These are phyloP conservation scores for Merluccius polli DNA, from an alignment of 2,797 vertebrate genomes.

Conservation along the genomic window DNA sequence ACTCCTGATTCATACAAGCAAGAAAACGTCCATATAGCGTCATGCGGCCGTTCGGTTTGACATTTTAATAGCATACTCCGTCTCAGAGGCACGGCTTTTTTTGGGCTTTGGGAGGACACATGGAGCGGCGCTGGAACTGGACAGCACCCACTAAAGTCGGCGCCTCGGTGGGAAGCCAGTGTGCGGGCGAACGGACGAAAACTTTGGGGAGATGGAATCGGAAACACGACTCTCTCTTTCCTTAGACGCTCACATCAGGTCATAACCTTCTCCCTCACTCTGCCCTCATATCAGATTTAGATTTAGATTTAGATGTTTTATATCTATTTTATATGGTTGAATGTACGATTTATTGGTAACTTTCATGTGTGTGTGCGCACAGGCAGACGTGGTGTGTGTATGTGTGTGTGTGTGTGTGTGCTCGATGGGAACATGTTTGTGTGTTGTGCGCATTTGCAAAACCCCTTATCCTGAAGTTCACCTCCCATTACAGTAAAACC, in stretches of 20 bases:
- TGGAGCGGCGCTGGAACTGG: not conserved
- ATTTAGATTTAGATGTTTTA: too few species aligned
- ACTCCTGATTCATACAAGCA: not conserved
- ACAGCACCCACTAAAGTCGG: not conserved
- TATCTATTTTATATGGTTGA: not conserved
- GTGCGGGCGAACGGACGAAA: not conserved
- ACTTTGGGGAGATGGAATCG: not conserved
- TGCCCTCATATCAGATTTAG: too few species aligned
- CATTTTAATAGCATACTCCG: not conserved
- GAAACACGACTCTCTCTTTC: not conserved
- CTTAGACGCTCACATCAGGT: not conserved
- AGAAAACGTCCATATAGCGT: not conserved
- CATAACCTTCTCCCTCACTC: not conserved
- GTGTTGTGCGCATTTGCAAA: not conserved
- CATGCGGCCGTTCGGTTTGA: not conserved
- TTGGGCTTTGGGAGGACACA: not conserved
- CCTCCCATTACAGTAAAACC: slow-evolving; percentile 42
- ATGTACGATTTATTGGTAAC: not conserved
- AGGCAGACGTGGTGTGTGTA: not conserved
- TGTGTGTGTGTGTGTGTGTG: slow-evolving; percentile 9
- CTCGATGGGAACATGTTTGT: not conserved
- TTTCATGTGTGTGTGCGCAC: not conserved
- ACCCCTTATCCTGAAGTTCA: slow-evolving; percentile 16
- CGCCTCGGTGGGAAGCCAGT: not conserved
- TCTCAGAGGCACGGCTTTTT: not conserved